Conservation (phyloP, 2,113 vertebrate species). For the Ifrita kowaldi region DNA sequence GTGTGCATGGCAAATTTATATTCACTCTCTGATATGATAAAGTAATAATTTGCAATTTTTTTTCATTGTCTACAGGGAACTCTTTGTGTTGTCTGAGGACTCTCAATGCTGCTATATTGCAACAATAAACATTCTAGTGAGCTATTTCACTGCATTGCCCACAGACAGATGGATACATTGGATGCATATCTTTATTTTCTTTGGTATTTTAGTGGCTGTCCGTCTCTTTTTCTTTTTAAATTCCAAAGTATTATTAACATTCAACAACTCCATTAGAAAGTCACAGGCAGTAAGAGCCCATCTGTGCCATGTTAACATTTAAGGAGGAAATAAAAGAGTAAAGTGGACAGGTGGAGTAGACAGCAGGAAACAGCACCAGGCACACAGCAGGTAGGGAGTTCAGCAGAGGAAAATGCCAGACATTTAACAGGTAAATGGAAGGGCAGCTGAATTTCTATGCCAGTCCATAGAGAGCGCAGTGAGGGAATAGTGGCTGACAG, state of each 20-base stretch:
- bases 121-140: neutral
- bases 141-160: neutral
- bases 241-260: slow-evolving; percentile 46
- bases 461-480: neutral
- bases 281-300: slow-evolving; percentile 48
- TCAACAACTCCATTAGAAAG: slow-evolving; percentile 56
- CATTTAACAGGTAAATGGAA: slow-evolving; percentile 58
- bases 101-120: neutral
- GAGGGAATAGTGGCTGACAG: neutral
- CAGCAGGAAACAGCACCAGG: slow-evolving; percentile 46
- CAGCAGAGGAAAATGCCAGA: slow-evolving; percentile 51
- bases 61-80: neutral
- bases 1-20: neutral
- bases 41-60: neutral
- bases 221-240: slow-evolving; percentile 11
- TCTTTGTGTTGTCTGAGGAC: neutral
- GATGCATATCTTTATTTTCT: slow-evolving; percentile 20
- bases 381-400: slow-evolving; percentile 41
- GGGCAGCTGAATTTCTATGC: slow-evolving; percentile 34
- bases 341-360: slow-evolving; percentile 58
- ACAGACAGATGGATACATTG: neutral
- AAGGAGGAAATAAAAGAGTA: slow-evolving; percentile 60
- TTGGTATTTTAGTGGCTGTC: neutral
- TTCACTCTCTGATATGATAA: neutral
- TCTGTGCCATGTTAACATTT: slow-evolving; percentile 60